phyloP scores from a whole-genome alignment of 2,797 vertebrate genomes.

The Sebastes trivittatus region DNA sequence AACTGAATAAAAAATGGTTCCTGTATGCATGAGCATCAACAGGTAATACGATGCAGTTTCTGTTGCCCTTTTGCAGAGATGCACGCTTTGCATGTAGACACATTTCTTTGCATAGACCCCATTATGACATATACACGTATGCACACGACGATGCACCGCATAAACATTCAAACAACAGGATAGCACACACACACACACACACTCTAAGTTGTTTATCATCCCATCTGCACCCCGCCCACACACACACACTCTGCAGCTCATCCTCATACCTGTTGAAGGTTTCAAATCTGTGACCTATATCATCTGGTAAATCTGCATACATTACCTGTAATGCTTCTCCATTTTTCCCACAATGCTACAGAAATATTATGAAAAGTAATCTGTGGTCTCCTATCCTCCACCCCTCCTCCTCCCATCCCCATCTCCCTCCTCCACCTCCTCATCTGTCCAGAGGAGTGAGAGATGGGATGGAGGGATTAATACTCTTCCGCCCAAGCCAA shows the following conservation, averaged over 20 bases:
- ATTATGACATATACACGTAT: neutral
- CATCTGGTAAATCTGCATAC: conserved; percentile 58
- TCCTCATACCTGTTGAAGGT: conserved; percentile 60
- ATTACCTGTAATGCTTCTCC: conserved; percentile 40
- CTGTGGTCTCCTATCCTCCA: conserved; percentile 58
- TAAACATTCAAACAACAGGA: conserved; percentile 15
- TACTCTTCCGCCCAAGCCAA: conserved; percentile 82
- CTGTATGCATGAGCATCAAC: conserved; percentile 1
- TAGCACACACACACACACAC: neutral
- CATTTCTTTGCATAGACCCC: neutral
- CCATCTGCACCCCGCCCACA: neutral
- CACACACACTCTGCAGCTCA: conserved; percentile 17
- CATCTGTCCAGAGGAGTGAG: conserved; percentile 82
- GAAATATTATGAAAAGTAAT: conserved; percentile 83
- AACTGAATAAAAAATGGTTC: neutral
- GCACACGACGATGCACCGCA: neutral
- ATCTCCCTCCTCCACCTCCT: conserved; percentile 67
- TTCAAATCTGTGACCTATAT: conserved; percentile 35
- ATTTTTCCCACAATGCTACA: conserved; percentile 53
- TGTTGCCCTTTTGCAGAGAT: conserved; percentile 8
- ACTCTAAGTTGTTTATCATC: conserved; percentile 25
- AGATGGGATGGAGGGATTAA: conserved; percentile 85
- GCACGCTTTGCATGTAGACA: neutral
- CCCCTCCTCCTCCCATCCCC: conserved; percentile 23
- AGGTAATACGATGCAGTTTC: conserved; percentile 8